A percentile compares a stretch with the other conserved stretches of the same genome.
Conservation (phyloP, 1,140 invertebrate species). For the Cydia splendana region DNA sequence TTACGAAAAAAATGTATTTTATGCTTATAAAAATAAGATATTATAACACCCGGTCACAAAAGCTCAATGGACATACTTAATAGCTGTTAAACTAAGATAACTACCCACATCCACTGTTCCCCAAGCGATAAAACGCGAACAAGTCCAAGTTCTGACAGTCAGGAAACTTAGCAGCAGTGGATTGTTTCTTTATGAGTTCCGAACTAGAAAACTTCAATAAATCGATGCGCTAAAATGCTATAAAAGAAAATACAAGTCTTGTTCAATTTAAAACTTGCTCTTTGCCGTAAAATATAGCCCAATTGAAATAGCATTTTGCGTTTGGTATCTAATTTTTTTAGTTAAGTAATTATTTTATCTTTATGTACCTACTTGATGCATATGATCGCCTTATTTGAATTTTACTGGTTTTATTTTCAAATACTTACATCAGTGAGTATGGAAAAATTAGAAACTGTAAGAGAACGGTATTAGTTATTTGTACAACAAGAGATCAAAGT, state of each 20-base stretch:
- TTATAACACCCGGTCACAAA: background rate
- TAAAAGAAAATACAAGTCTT: slow-evolving; percentile 11
- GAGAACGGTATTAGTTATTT: background rate
- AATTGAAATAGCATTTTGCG: background rate
- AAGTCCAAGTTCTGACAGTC: slow-evolving; percentile 7
- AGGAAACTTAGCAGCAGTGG: background rate
- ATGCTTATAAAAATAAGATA: no score
- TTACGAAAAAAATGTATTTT: no score
- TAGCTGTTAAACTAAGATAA: background rate
- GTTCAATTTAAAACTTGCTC: background rate
- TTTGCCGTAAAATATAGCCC: background rate
- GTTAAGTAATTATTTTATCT: no score
- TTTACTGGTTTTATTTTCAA: background rate
- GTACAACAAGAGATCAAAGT: no score
- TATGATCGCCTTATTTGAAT: no score
- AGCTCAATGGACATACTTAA: background rate
- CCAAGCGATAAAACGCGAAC: background rate
- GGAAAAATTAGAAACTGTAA: background rate
- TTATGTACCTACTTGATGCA: no score
- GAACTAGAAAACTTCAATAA: background rate
- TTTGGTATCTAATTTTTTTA: no score
- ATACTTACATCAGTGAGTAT: background rate
- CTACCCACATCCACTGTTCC: background rate
- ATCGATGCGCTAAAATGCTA: slow-evolving; percentile 5
- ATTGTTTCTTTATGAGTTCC: slow-evolving; percentile 12